Percentiles rank a stretch among this genome's conserved stretches.
These are phyloP conservation scores for Pipistrellus pygmaeus DNA, from an alignment of 2,797 vertebrate genomes.

Conservation along the genomic window DNA sequence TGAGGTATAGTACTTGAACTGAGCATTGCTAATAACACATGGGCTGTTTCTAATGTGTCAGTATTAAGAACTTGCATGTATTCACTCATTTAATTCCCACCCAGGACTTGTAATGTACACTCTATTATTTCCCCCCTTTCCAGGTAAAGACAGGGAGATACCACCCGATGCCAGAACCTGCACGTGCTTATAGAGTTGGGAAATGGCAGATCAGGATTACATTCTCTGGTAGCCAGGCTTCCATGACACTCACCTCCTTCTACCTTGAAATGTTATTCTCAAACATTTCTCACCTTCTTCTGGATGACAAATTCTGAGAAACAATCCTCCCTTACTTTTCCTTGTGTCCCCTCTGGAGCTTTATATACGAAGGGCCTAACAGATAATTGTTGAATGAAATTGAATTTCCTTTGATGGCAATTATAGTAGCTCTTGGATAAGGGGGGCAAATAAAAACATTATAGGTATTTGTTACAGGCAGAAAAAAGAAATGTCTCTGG, in stretches of 20 bases:
- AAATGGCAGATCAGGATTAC: background rate
- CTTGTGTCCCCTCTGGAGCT: background rate
- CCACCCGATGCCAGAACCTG: fast-evolving
- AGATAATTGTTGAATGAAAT: constrained; percentile 12
- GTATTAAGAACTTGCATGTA: background rate
- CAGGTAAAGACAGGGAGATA: background rate
- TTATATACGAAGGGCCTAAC: background rate
- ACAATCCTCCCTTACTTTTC: background rate
- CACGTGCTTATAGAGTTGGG: fast-evolving
- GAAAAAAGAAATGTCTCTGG: background rate
- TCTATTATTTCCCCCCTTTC: background rate
- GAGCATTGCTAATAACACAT: background rate
- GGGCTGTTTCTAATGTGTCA: background rate
- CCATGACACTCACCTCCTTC: background rate
- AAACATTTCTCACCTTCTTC: background rate
- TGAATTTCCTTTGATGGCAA: background rate
- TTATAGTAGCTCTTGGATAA: background rate
- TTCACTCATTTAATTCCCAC: background rate
- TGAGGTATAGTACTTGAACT: background rate
- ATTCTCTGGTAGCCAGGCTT: background rate
- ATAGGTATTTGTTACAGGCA: background rate
- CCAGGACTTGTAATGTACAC: background rate
- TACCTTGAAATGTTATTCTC: too few species aligned
- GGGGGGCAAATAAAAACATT: constrained; percentile 19
- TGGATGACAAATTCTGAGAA: background rate